Evolutionary conservation across 2,113 vertebrate genomes (phyloP), one percentile per base, ranked within the genome.

Genomic region (Heloderma charlesbogerti): DNA sequence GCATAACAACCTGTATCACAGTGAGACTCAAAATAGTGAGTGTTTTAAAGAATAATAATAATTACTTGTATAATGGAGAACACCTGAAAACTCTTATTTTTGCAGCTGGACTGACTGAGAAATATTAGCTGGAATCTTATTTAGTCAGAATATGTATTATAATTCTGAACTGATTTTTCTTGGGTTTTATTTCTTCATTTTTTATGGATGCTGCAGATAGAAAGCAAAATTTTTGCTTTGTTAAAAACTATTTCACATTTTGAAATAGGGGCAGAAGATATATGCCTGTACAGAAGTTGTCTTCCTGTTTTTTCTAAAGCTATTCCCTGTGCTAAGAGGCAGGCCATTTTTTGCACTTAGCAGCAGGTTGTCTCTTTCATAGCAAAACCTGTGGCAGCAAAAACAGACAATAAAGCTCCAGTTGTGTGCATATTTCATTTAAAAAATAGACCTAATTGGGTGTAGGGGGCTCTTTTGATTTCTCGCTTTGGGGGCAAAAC

Each of bases 51-150:
- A 80, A 75, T 81, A 57, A 25, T 7, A 27, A 16, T 87, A 91
- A 86, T 72, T 84, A 66, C 4, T 90, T 51, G 66, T 22, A 31
- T 31, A 57, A 86, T 29, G 88, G 40, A 86, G 72, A 0, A 0
- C 75, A 84, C 37, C 25, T 80, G n/a, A 91, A 93, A 83, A 37
- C 0, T 84, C 51, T 69, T 74, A 48, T 79, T 90, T 85, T 16
- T 37, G 57, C 88, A 92, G 57, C 89, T 87, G 87, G 83, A 77
- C 80, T 90, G 66, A 15, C 16, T 91, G 79, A 18, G 88, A 93
- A 94, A 82, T 18, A 40, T 37, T 63, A 92, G 31, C 71, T 67
- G 88, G 8, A 93, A 67, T 88, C 89, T 69, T 79, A 34, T 66
- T 88, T 45, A 51, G 45, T 71, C 57, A 81, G 63, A 91, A 51